A percentile compares a stretch with the other conserved stretches of the same genome.
These are phyloP conservation scores for Pygmarrhopalites habei DNA, from an alignment of 1,140 invertebrate species.

Conservation along the genomic window DNA sequence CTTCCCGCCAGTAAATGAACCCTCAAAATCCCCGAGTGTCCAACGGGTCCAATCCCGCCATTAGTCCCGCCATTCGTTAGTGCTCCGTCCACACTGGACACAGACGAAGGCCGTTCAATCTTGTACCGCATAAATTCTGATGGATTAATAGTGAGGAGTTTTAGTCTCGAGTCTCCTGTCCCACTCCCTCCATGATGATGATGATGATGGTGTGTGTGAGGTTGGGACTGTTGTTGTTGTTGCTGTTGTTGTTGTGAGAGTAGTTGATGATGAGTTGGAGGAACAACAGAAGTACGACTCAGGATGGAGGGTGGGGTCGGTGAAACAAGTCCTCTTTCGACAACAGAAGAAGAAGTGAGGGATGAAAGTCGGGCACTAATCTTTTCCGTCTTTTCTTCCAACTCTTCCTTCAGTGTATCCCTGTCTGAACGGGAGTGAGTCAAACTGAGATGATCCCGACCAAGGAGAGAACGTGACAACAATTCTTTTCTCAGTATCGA, in stretches of 20 bases:
- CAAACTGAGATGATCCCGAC: constrained; percentile 22
- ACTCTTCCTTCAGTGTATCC: constrained; percentile 24
- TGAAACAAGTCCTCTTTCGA: background rate
- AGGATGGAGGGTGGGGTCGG: constrained; percentile 10
- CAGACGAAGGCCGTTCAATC: constrained; percentile 57
- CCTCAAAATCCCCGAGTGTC: constrained; percentile 82
- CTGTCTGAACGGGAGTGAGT: background rate
- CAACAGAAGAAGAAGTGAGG: background rate
- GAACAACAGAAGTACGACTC: background rate
- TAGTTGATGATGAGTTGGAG: background rate
- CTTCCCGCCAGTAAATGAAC: constrained; percentile 69
- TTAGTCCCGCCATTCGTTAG: background rate
- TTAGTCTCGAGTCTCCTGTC: constrained; percentile 46
- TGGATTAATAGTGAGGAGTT: constrained; percentile 79
- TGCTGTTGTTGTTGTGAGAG: constrained; percentile 4
- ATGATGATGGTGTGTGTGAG: too few relatives aligned
- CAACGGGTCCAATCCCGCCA: constrained; percentile 44
- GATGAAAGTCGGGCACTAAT: constrained; percentile 17
- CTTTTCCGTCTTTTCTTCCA: constrained; percentile 25
- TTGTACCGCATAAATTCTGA: constrained; percentile 89
- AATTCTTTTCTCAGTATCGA: constrained; percentile 34
- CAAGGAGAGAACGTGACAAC: constrained; percentile 29
- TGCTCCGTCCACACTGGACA: constrained; percentile 23
- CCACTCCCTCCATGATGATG: too few relatives aligned
- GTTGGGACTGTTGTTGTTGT: constrained; percentile 10